phyloP scores from a whole-genome alignment of 2,113 vertebrate genomes.

The Oxyura jamaicensis region DNA sequence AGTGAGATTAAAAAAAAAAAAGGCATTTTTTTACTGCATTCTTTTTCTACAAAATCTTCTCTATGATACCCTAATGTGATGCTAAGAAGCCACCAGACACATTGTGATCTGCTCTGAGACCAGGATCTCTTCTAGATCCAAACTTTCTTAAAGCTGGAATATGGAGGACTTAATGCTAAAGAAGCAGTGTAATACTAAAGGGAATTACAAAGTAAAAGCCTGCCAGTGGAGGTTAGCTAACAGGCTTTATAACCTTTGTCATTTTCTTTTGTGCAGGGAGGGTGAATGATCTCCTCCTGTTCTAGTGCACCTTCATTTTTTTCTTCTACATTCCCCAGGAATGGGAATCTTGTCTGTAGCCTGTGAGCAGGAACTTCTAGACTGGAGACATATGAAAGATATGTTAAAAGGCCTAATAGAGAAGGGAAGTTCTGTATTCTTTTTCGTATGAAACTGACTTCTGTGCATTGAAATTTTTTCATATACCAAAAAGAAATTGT shows the following conservation, averaged over 20 bases:
- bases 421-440: not conserved
- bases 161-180: not conserved
- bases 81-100: not conserved
- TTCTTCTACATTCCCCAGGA: not conserved
- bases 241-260: not conserved
- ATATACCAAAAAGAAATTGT: not conserved
- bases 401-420: not conserved
- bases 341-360: not conserved
- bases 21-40: not conserved
- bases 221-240: not conserved
- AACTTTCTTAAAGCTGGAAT: not conserved
- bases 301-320: not conserved
- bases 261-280: not conserved
- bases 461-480: not conserved
- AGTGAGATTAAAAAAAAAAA: not conserved
- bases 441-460: not conserved
- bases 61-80: not conserved
- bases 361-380: not conserved
- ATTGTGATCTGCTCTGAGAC: not conserved
- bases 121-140: not conserved
- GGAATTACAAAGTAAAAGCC: not conserved
- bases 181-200: not conserved
- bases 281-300: not conserved
- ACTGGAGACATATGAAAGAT: not conserved
- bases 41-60: not conserved